phyloP scores from a whole-genome alignment of 2,888 invertebrate genomes.

The Unio delphinus region DNA sequence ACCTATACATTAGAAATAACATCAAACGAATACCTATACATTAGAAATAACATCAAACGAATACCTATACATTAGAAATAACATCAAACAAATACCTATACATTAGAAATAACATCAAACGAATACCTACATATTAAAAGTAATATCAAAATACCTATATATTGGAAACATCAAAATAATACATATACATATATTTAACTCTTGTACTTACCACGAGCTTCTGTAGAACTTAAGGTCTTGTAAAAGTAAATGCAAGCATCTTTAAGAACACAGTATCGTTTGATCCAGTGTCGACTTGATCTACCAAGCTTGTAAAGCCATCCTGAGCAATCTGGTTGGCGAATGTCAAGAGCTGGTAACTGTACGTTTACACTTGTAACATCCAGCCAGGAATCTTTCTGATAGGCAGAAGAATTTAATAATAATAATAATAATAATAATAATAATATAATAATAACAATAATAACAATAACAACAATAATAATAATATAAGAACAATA shows the following conservation, averaged over 20 bases:
- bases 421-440: not conserved
- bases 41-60: too few species aligned
- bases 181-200: not conserved
- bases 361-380: constrained; percentile 86
- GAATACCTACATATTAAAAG: too few species aligned
- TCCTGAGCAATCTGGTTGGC: constrained; percentile 93
- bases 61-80: too few species aligned
- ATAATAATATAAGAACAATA: too few species aligned
- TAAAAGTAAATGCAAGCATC: constrained; percentile 96
- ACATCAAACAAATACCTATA: too few species aligned
- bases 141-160: too few species aligned
- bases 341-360: constrained; percentile 82
- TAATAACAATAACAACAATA: not conserved
- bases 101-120: too few species aligned
- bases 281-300: constrained; percentile 87
- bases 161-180: not conserved
- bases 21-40: too few species aligned
- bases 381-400: constrained; percentile 81
- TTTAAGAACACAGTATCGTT: constrained; percentile 93
- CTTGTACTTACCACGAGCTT: constrained; percentile 83
- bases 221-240: constrained; percentile 88
- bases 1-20: too few species aligned
- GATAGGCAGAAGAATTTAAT: constrained; percentile 66
- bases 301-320: constrained; percentile 85
- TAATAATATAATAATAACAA: not conserved